Conservation (phyloP, 2,113 vertebrate species). For the Sakesphorus luctuosus region DNA sequence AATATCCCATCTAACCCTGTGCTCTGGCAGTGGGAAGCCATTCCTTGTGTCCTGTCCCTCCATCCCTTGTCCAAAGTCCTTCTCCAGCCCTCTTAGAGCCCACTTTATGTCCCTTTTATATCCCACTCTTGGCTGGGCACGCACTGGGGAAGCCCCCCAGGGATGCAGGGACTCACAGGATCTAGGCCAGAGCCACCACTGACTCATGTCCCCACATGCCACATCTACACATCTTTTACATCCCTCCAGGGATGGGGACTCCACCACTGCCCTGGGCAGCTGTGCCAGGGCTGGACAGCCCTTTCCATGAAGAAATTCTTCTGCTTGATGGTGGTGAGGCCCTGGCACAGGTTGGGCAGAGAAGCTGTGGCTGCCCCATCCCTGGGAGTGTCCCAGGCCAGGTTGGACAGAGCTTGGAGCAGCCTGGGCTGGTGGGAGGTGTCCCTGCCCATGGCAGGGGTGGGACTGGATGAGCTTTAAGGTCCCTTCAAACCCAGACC, state of each 20-base stretch:
- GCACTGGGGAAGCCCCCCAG: not conserved
- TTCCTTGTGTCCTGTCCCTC: too few relatives aligned
- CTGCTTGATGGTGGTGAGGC: rapidly evolving
- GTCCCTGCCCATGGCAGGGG: not conserved
- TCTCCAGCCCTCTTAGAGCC: not conserved
- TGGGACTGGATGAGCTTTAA: rapidly evolving
- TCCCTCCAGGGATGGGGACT: not conserved
- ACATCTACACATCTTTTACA: not conserved
- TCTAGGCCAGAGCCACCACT: not conserved
- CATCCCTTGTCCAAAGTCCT: not conserved
- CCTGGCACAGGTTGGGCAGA: not conserved
- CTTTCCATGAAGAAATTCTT: not conserved
- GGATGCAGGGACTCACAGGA: not conserved
- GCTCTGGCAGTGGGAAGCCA: not conserved
- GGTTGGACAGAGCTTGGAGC: rapidly evolving
- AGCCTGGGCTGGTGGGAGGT: rapidly evolving
- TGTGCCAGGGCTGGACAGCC: not conserved
- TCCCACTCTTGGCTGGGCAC: not conserved
- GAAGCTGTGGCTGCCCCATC: not conserved
- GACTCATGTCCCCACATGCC: not conserved
- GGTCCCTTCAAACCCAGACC: not conserved
- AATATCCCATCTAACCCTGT: rapidly evolving
- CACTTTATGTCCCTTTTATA: not conserved
- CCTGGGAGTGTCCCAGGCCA: not conserved
- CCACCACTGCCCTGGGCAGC: not conserved